A percentile compares a stretch with the other conserved stretches of the same genome.
phyloP scores from a whole-genome alignment of 2,888 invertebrate species.

The Pimpla rufipes region DNA sequence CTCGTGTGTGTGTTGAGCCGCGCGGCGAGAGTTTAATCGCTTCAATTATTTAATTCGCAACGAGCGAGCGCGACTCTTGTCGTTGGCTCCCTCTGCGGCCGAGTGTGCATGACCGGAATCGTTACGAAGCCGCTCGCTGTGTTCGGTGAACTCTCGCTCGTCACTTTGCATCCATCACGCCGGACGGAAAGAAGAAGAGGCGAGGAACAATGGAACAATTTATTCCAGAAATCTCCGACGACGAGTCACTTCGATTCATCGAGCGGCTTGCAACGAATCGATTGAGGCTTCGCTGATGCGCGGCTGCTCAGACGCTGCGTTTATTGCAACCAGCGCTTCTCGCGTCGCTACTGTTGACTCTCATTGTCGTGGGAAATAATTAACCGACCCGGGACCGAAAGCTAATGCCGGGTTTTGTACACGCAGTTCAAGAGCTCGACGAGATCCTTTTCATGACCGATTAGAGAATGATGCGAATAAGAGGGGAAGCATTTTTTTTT shows the following conservation, averaged over 20 bases:
- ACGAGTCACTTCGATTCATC: slow-evolving; percentile 12
- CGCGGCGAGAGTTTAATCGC: slow-evolving; percentile 57
- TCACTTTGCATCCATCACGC: slow-evolving; percentile 31
- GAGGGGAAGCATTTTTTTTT: background rate
- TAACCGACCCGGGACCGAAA: background rate
- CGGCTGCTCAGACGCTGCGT: background rate
- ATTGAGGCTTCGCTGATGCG: slow-evolving; percentile 2
- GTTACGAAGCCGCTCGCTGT: background rate
- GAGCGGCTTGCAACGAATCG: slow-evolving; percentile 25
- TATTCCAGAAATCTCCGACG: slow-evolving; percentile 46
- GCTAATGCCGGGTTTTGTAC: background rate
- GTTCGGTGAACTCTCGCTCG: slow-evolving; percentile 28
- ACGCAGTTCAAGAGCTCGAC: slow-evolving; percentile 7
- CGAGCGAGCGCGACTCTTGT: slow-evolving; percentile 37
- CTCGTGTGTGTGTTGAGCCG: slow-evolving; percentile 39
- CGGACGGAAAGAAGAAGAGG: background rate
- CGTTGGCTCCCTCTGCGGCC: background rate
- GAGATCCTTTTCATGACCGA: slow-evolving; percentile 44
- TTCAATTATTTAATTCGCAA: slow-evolving; percentile 68
- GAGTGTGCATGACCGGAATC: background rate
- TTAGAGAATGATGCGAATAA: slow-evolving; percentile 25
- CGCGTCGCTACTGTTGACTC: background rate
- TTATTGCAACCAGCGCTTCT: background rate
- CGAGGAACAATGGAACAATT: slow-evolving; percentile 48
- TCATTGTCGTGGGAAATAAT: slow-evolving; percentile 58